Base-by-base conservation (phyloP, 2,797 vertebrate species). In the Esox lucius region DNA sequence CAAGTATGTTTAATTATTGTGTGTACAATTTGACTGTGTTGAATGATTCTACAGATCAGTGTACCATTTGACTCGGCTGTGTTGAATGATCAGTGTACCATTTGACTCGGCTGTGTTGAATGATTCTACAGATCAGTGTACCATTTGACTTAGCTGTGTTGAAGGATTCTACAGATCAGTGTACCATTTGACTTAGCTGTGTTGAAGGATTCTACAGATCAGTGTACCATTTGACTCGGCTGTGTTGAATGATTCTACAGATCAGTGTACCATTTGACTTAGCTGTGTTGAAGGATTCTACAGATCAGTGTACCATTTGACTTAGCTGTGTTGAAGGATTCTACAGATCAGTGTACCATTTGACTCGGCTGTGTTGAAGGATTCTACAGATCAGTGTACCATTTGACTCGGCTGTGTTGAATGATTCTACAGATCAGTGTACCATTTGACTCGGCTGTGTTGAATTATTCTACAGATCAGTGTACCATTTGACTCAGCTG, bases 401-500 rank as follows among this genome's bases (percentile, higher is more conserved):
- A 46, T 46, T 46, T 46, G 42, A 46, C 42, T 46, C 42, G 12
- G 42, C 42, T 46, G 42, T 46, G 42, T 46, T 46, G 12, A 12
- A 46, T 13, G 42, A 13, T 46, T 46, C 12, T 46, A 46, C 42
- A 24, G 39, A 7, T n/a, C 1, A 13, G n/a, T 46, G 4, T 12
- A 19, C 9, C 9, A 7, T 46, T n/a, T 22, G 8, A 39, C 8
- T 22, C 19, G 19, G 19, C n/a, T 19, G 19, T 71, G 11, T 67
- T 9, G 0, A 3, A 8, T 26, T 35, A 15, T 78, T 0, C 84
- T 86, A 35, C 84, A 95, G 94, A 79, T 91, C 94, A 24, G 85
- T 95, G 0, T 95, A 89, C 80, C 88, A 94, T 51, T 84, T 95
- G 74, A 95, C 94, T 77, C 93, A 94, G 0, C 88, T 95, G 2